Percentiles rank a stretch among this genome's conserved stretches.
phyloP scores from a whole-genome alignment of 1,140 invertebrate species.

The Mycetomoellerius zeteki region DNA sequence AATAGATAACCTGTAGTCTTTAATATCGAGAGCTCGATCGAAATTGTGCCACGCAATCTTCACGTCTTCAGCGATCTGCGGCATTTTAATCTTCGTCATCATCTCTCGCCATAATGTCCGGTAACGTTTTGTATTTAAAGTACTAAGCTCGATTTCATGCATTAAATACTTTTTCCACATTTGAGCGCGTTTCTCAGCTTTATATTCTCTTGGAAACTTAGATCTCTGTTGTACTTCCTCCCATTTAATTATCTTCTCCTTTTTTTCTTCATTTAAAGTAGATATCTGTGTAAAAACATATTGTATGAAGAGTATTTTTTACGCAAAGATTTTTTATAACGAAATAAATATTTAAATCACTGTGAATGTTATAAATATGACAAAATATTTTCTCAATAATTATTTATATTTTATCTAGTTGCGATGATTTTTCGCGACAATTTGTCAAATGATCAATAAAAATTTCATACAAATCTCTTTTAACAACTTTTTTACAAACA shows the following conservation, averaged over 20 bases:
- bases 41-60: constrained; percentile 78
- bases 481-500: neutral
- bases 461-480: neutral
- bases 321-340: neutral
- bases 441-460: neutral
- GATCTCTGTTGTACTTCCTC: neutral
- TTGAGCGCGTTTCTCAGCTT: neutral
- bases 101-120: constrained; percentile 75
- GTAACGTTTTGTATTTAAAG: constrained; percentile 69
- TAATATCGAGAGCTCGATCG: constrained; percentile 81
- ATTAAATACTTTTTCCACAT: constrained; percentile 65
- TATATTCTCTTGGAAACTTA: neutral
- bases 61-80: constrained; percentile 75
- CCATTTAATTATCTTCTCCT: neutral
- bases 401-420: neutral
- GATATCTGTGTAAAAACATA: neutral
- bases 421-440: neutral
- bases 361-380: neutral
- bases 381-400: neutral
- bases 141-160: constrained; percentile 76
- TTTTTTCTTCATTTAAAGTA: neutral
- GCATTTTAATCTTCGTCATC: constrained; percentile 77
- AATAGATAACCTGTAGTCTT: constrained; percentile 81
- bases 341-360: constrained; percentile 1
- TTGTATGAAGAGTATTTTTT: neutral